Percentiles rank a stretch among this genome's conserved stretches.
Evolutionary conservation across 1,140 invertebrate genomes (phyloP).

Genomic region (Drosophila rhopaloa): DNA sequence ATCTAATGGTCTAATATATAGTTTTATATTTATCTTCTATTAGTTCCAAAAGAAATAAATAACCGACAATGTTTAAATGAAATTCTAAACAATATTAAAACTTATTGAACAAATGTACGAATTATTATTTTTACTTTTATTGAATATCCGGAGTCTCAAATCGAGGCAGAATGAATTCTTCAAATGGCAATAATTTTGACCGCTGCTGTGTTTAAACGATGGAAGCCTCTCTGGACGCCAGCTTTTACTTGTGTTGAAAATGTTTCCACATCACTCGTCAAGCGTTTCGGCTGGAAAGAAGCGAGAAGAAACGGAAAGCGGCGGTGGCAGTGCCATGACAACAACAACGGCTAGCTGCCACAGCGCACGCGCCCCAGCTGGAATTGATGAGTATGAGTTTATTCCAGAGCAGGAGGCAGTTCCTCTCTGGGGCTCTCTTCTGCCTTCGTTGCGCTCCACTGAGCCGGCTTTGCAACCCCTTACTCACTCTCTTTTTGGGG

Average conservation of each 20-base stretch:
- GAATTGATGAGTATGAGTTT: slow-evolving; percentile 49
- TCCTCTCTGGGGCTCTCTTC: slow-evolving; percentile 11
- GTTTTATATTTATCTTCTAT: no score
- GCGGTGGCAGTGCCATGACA: slow-evolving; percentile 56
- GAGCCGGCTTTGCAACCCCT: slow-evolving; percentile 44
- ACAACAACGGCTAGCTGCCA: slow-evolving; percentile 48
- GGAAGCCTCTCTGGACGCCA: slow-evolving; percentile 70
- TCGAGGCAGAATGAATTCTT: no score
- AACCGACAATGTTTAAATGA: no score
- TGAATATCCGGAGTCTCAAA: no score
- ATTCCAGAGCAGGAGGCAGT: slow-evolving; percentile 13
- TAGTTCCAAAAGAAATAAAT: no score
- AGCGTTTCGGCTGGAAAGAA: slow-evolving; percentile 80
- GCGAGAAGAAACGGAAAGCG: slow-evolving; percentile 70
- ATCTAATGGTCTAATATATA: no score
- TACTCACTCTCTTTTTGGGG: slow-evolving; percentile 3
- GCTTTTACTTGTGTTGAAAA: slow-evolving; percentile 76
- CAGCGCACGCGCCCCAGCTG: slow-evolving; percentile 75
- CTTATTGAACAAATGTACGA: no score
- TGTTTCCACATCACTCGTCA: slow-evolving; percentile 85
- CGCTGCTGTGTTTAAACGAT: slow-evolving; percentile 19
- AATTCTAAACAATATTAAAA: no score
- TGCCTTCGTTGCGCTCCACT: slow-evolving; percentile 55
- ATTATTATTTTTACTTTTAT: no score
- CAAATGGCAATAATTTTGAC: background rate